Evolutionary conservation across 2,113 vertebrate species (phyloP).

Genomic region (Anarhynchus alexandrinus): DNA sequence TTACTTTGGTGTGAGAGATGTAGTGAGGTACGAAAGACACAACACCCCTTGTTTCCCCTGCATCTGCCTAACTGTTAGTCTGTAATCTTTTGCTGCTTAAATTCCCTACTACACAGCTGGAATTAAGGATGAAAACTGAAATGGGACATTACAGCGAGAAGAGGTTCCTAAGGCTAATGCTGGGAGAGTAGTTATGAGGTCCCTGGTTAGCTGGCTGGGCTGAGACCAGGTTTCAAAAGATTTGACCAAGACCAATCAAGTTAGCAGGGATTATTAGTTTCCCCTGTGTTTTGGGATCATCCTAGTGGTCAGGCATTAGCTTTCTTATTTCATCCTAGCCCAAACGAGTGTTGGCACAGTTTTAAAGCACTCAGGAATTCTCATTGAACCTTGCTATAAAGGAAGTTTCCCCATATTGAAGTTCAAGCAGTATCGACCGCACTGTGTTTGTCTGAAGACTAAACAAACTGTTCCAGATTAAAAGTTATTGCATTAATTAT

Average conservation of each 20-base stretch:
- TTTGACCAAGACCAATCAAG: neutral
- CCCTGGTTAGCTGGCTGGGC: neutral
- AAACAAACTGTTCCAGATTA: neutral
- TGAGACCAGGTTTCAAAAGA: neutral
- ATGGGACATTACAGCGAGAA: neutral
- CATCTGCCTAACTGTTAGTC: neutral
- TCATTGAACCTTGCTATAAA: neutral
- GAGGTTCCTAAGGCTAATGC: neutral
- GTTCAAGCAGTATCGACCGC: neutral
- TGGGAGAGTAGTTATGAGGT: neutral
- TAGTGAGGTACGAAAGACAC: neutral
- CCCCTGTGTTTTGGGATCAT: neutral
- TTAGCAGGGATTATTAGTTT: neutral
- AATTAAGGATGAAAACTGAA: neutral
- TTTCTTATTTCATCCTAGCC: neutral
- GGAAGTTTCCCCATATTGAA: neutral
- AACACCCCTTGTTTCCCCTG: neutral
- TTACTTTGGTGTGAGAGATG: neutral
- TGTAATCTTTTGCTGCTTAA: neutral
- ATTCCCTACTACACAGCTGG: neutral
- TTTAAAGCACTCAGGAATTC: neutral
- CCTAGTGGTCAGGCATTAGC: neutral
- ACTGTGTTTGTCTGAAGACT: neutral
- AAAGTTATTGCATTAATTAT: neutral
- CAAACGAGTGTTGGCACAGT: neutral